phyloP scores from a whole-genome alignment of 1,140 invertebrate species.

The Vollenhovia emeryi region DNA sequence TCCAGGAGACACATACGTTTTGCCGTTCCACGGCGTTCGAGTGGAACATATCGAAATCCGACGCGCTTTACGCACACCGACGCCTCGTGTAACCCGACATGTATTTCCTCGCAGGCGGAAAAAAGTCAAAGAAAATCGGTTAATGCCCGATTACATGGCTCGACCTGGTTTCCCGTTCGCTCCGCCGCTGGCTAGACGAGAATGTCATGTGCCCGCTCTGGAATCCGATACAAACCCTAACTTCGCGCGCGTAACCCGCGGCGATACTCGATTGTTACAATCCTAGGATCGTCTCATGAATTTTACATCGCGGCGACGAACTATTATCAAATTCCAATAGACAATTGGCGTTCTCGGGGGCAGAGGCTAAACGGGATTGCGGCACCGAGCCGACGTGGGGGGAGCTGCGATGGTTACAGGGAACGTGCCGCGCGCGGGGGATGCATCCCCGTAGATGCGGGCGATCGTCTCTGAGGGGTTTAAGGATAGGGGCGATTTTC shows the following conservation, averaged over 20 bases:
- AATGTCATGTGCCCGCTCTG: slow-evolving; percentile 15
- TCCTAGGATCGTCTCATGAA: slow-evolving; percentile 74
- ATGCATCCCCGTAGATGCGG: slow-evolving; percentile 52
- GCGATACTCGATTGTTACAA: slow-evolving; percentile 74
- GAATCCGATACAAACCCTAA: slow-evolving; percentile 34
- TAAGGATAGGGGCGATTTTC: slow-evolving; percentile 50
- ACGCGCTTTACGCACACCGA: neutral
- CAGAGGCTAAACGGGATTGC: slow-evolving; percentile 44
- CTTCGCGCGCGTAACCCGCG: slow-evolving; percentile 56
- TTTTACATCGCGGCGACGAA: slow-evolving; percentile 77
- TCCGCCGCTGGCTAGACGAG: slow-evolving; percentile 7
- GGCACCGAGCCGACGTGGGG: neutral
- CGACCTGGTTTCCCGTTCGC: neutral
- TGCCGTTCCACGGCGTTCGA: neutral
- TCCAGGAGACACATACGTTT: neutral
- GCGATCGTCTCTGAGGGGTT: slow-evolving; percentile 34
- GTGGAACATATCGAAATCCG: slow-evolving; percentile 19
- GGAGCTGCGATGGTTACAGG: slow-evolving; percentile 6
- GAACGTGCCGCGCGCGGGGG: slow-evolving; percentile 56
- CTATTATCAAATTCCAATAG: slow-evolving; percentile 80
- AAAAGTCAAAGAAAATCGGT: neutral
- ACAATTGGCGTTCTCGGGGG: slow-evolving; percentile 73
- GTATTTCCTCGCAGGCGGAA: neutral
- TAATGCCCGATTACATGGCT: slow-evolving; percentile 5
- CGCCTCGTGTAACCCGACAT: slow-evolving; percentile 3